phyloP scores from a whole-genome alignment of 2,113 vertebrate species.

The Synodontis membranacea region DNA sequence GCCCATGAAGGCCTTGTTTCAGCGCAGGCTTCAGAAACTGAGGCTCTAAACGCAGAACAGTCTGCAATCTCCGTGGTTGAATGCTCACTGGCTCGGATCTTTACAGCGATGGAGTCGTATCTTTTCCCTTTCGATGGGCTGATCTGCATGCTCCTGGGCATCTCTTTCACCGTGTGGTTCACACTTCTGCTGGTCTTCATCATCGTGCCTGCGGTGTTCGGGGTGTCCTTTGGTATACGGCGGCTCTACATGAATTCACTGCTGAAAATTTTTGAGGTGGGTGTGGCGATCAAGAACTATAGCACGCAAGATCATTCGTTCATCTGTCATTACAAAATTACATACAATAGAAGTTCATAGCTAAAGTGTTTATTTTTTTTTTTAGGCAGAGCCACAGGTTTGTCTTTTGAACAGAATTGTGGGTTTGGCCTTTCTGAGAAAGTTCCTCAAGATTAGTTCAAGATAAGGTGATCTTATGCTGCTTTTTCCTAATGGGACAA shows the following conservation, averaged over 20 bases:
- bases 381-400: not conserved
- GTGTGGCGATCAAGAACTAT: not conserved
- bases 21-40: slow-evolving; percentile 50
- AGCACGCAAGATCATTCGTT: not conserved
- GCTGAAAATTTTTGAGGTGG: slow-evolving; percentile 87
- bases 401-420: not conserved
- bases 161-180: slow-evolving; percentile 85
- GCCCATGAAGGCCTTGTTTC: slow-evolving; percentile 48
- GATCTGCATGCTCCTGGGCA: slow-evolving; percentile 82
- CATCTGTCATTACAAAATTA: not conserved
- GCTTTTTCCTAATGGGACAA: no score
- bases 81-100: not conserved
- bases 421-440: not conserved
- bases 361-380: not conserved
- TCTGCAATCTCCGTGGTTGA: not conserved
- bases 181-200: slow-evolving; percentile 86
- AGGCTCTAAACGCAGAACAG: slow-evolving; percentile 21
- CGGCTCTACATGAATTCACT: slow-evolving; percentile 88
- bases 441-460: not conserved
- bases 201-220: slow-evolving; percentile 87
- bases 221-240: slow-evolving; percentile 86
- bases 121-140: slow-evolving; percentile 77
- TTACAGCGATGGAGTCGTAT: slow-evolving; percentile 62
- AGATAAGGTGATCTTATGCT: not conserved
- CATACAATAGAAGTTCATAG: no score